phyloP scores from a whole-genome alignment of 2,113 vertebrate species.

The Willisornis vidua region DNA sequence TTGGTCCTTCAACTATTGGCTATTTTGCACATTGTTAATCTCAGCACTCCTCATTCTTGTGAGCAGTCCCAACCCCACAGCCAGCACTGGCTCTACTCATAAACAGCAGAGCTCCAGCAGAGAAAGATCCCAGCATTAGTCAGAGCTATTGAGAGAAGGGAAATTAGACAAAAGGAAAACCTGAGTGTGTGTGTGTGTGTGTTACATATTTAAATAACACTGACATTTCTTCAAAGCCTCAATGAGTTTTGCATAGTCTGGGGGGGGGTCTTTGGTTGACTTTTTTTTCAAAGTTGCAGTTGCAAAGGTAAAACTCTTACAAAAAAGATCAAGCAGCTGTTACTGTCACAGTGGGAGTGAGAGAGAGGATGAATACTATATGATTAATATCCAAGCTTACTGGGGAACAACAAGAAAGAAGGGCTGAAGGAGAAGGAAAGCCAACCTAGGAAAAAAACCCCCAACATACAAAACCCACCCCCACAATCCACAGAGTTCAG shows the following conservation, averaged over 20 bases:
- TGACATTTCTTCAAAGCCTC: constrained; percentile 11
- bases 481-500: neutral
- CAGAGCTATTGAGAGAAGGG: constrained; percentile 42
- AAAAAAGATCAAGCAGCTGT: neutral
- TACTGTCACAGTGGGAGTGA: neutral
- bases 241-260: neutral
- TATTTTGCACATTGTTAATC: constrained; percentile 18
- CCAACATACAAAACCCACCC: fast-evolving
- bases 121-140: constrained; percentile 5
- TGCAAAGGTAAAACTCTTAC: neutral
- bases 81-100: constrained; percentile 21
- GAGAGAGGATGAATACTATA: neutral
- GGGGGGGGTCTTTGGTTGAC: neutral
- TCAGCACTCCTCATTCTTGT: neutral
- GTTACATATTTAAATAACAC: neutral
- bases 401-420: neutral
- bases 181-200: neutral
- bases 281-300: neutral
- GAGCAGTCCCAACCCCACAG: neutral
- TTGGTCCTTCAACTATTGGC: neutral
- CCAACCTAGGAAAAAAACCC: neutral
- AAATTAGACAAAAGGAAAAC: constrained; percentile 29
- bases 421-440: neutral
- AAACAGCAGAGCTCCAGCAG: constrained; percentile 27
- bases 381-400: neutral